Base-by-base conservation (phyloP, 2,888 invertebrate species). In the Nipponacmea schrenckii region DNA sequence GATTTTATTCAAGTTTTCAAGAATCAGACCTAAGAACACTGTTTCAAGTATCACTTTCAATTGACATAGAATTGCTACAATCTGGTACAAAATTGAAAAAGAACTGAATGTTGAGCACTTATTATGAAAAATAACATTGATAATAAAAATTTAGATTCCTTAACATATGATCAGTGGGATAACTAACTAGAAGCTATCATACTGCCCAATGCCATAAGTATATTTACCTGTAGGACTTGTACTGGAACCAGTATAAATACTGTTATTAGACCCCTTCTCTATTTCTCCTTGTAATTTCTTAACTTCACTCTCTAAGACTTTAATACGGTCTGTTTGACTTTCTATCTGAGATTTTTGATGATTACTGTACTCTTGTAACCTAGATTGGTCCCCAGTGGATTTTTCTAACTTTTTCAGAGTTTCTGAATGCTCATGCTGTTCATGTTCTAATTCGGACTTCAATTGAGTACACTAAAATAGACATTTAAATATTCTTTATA, bases 321-420 rank as follows among this genome's bases (percentile, higher is more conserved):
- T 74, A 62, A 73, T 72, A 39, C 67, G 48, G 24, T 78, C 78
- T 20, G 71, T 73, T 26, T 74, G 73, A 48, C 66, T n/a, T 50
- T 72, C 75, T 27, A 75, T 45, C 39, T 76, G 75, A 12, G 66
- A 69, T 62, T 72, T 69, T 48, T 83, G 81, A 70, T 72, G 72
- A 48, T 46, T 72, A 46, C 56, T 62, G 31, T 67, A 67, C 44
- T 72, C 72, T 24, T 81, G 79, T 27, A 81, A 56, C 64, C 79
- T 81, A 50, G 75, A 73, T 68, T 81, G 78, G 15, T 83, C 81
- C 5, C 73, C 74, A 0, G 73, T 64, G 31, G 81, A 50, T 64
- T 81, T 83, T 65, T 83, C 83, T 71, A 77, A 75, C 64, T 83
- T 81, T 63, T 81, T 80, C 17, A 73, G 74, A n/a, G 75, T 69